Evolutionary conservation across 1,140 invertebrate genomes (phyloP).

Genomic region (Drosophila rhopaloa): DNA sequence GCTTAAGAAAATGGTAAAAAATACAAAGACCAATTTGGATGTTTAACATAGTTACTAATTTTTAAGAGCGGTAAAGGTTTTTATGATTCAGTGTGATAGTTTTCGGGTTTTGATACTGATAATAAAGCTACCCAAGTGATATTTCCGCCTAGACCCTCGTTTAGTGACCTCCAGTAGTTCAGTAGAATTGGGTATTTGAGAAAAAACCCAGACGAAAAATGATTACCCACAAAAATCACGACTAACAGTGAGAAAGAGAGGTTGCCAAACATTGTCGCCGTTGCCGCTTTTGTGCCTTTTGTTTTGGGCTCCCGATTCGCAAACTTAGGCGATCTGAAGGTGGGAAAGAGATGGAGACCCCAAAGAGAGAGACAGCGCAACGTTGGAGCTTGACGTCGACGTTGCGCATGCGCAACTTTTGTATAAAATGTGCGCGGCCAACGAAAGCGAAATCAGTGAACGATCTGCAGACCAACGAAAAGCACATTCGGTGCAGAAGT

Average conservation of each 20-base stretch:
- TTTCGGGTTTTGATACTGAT: conserved; percentile 2
- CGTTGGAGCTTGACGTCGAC: conserved; percentile 36
- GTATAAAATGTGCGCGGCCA: conserved; percentile 72
- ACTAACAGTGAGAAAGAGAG: conserved; percentile 14
- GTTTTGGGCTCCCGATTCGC: conserved; percentile 75
- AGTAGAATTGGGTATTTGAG: conserved; percentile 53
- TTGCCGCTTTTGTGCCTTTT: conserved; percentile 52
- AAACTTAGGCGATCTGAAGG: conserved; percentile 13
- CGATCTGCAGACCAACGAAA: conserved; percentile 62
- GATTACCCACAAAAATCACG: conserved; percentile 39
- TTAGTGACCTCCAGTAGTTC: conserved; percentile 55
- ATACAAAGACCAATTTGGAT: conserved; percentile 51
- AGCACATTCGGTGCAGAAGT: conserved; percentile 54
- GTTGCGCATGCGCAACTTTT: conserved; percentile 67
- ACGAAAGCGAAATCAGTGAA: conserved; percentile 81
- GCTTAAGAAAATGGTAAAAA: conserved; percentile 47
- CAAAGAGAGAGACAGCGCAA: conserved; percentile 18
- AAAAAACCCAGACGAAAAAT: conserved; percentile 39
- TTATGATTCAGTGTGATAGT: background rate
- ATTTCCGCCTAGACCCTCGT: conserved; percentile 44
- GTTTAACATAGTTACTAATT: conserved; percentile 19
- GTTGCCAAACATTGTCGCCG: conserved; percentile 57
- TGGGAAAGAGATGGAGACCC: conserved; percentile 3
- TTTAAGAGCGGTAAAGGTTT: conserved; percentile 1
- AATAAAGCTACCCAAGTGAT: conserved; percentile 9